A percentile compares a stretch with the other conserved stretches of the same genome.
These are phyloP conservation scores for Dromococcyx pavoninus DNA, from an alignment of 2,797 vertebrate species.

Conservation along the genomic window DNA sequence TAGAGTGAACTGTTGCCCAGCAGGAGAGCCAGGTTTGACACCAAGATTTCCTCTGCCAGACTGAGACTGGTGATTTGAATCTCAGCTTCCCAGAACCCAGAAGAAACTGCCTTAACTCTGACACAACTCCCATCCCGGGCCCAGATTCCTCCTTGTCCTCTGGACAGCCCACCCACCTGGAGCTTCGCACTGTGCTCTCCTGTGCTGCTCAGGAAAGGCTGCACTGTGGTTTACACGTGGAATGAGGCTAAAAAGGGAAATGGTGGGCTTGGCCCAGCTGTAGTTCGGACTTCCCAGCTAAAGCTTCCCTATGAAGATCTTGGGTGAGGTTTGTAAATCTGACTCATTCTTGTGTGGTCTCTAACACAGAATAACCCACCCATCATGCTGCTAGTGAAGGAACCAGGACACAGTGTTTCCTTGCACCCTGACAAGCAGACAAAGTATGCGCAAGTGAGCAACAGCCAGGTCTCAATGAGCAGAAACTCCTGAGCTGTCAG, in stretches of 20 bases:
- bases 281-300: not conserved
- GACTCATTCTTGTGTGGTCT: not conserved
- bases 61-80: not conserved
- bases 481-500: not conserved
- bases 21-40: not conserved
- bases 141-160: not conserved
- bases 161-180: slow-evolving; percentile 26
- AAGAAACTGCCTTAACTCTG: not conserved
- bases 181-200: not conserved
- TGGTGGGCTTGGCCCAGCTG: not conserved
- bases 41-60: not conserved
- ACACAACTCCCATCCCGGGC: not conserved
- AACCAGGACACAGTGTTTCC: not conserved
- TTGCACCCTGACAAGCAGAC: not conserved
- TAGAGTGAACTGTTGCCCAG: not conserved
- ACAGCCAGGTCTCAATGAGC: not conserved
- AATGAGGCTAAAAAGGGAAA: not conserved
- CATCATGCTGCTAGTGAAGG: not conserved
- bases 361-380: not conserved
- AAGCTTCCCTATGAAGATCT: not conserved
- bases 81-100: not conserved
- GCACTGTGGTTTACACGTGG: not conserved
- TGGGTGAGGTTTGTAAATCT: slow-evolving; percentile 3
- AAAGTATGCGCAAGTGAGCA: not conserved
- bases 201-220: not conserved